Evolutionary conservation across 2,113 vertebrate genomes (phyloP).

Genomic region (Monopterus albus): DNA sequence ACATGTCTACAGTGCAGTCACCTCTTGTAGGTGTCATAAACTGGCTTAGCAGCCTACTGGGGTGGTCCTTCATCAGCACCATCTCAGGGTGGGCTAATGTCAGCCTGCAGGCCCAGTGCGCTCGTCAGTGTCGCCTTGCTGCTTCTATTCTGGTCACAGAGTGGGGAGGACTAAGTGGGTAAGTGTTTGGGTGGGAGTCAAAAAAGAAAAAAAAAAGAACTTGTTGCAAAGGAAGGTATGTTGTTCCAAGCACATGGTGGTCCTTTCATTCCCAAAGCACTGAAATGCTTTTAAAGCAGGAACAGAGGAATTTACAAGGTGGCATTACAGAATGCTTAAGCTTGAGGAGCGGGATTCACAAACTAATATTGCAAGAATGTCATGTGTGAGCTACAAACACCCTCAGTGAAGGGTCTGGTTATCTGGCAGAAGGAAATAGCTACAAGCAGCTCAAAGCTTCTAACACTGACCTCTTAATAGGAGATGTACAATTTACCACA

Average conservation of each 20-base stretch:
- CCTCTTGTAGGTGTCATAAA: conserved; percentile 72
- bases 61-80: conserved; percentile 75
- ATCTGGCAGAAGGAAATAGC: conserved; percentile 43
- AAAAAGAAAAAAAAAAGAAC: conserved; percentile 46
- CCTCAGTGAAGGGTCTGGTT: conserved; percentile 6
- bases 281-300: conserved; percentile 46
- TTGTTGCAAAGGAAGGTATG: conserved; percentile 67
- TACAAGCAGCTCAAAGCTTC: conserved; percentile 13
- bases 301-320: conserved; percentile 70
- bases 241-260: conserved; percentile 73
- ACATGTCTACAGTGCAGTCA: conserved; percentile 60
- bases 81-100: conserved; percentile 74
- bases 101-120: conserved; percentile 61
- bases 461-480: conserved; percentile 17
- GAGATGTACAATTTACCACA: conserved; percentile 19
- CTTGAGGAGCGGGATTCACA: conserved; percentile 50
- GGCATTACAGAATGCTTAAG: conserved; percentile 48
- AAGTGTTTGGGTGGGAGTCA: conserved; percentile 54
- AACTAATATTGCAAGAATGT: conserved; percentile 40
- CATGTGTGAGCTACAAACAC: conserved; percentile 27
- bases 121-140: conserved; percentile 72
- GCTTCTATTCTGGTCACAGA: conserved; percentile 75
- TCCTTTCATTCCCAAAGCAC: conserved; percentile 62
- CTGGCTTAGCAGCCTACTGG: conserved; percentile 59
- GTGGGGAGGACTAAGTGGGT: conserved; percentile 54